A percentile compares a stretch with the other conserved stretches of the same genome.
These are phyloP conservation scores for Hystrix brachyura DNA, from an alignment of 2,113 vertebrate species.

Conservation along the genomic window DNA sequence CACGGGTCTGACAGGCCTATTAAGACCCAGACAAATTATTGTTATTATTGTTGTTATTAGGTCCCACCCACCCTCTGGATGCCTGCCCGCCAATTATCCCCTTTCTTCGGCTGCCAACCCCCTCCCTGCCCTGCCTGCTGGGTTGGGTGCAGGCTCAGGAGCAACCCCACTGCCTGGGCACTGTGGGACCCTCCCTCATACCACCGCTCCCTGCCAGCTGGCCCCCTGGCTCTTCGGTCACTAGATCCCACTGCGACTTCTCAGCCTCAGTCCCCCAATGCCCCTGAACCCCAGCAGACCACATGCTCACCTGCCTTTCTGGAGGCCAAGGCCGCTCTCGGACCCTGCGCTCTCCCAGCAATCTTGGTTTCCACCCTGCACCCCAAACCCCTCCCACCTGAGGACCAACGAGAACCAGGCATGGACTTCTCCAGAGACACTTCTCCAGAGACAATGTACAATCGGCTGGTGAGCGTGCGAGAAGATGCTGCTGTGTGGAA, in stretches of 20 bases:
- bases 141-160: no score
- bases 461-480: not conserved
- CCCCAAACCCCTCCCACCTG: not conserved
- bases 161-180: not conserved
- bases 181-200: not conserved
- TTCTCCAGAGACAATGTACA: not conserved
- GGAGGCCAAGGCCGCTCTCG: not conserved
- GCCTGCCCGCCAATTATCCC: conserved; percentile 61
- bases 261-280: not conserved
- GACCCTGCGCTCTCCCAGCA: not conserved
- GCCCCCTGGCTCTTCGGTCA: not conserved
- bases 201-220: accelerated
- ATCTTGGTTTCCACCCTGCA: not conserved
- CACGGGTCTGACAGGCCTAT: not conserved
- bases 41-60: conserved; percentile 75
- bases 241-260: not conserved
- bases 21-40: conserved; percentile 70
- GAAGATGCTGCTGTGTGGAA: no score
- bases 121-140: no score
- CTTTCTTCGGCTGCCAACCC: conserved; percentile 76
- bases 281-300: no score
- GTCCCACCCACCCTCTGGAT: conserved; percentile 47
- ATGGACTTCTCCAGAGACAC: no score
- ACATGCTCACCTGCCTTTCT: not conserved
- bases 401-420: not conserved